A percentile compares a stretch with the other conserved stretches of the same genome.
These are phyloP conservation scores for Agriopis aurantiaria DNA, from an alignment of 2,888 invertebrate genomes.

Conservation along the genomic window DNA sequence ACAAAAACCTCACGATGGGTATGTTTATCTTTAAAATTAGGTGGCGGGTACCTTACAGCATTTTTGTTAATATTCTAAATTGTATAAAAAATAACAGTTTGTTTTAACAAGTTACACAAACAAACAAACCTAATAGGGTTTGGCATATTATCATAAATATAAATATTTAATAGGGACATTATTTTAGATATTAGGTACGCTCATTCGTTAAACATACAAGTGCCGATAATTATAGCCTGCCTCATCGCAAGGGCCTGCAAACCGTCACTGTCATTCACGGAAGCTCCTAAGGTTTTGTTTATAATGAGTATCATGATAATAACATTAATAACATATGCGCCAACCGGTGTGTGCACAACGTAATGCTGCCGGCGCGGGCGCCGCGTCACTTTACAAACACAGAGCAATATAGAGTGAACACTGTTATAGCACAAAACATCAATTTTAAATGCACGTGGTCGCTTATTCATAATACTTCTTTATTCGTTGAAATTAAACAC, in stretches of 20 bases:
- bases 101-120: too few species aligned
- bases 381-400: conserved; percentile 54
- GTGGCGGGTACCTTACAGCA: conserved; percentile 59
- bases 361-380: conserved; percentile 7
- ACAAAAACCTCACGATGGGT: conserved; percentile 80
- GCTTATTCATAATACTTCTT: too few species aligned
- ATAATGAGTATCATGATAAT: conserved; percentile 32
- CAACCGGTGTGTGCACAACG: conserved; percentile 4
- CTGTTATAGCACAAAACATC: neutral
- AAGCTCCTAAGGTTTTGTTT: conserved; percentile 30
- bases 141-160: too few species aligned
- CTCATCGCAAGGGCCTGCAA: conserved; percentile 31
- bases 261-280: conserved; percentile 36
- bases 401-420: neutral
- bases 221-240: conserved; percentile 30
- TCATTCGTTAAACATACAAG: conserved; percentile 18
- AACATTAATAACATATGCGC: conserved; percentile 11
- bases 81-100: too few species aligned
- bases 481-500: too few species aligned
- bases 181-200: neutral
- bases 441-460: neutral
- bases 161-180: too few species aligned
- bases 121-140: too few species aligned
- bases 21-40: conserved; percentile 64
- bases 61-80: neutral